Conservation (phyloP, 2,888 invertebrate genomes). For the Boloria selene region DNA sequence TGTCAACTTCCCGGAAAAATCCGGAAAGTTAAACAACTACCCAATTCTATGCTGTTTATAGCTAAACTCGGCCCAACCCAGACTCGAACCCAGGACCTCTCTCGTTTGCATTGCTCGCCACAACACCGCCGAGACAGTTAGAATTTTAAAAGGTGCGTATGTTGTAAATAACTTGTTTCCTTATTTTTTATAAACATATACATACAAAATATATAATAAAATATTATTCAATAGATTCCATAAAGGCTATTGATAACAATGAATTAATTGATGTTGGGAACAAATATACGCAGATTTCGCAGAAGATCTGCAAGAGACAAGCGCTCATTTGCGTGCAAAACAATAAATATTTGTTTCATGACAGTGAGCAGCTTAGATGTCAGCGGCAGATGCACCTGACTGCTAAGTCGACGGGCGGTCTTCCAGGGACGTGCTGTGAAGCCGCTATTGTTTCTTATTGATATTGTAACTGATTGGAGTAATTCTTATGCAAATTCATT, state of each 20-base stretch:
- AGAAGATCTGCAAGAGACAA: slow-evolving; percentile 32
- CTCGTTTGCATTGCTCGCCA: too few species aligned
- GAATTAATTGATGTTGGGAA: not conserved
- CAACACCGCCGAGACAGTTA: too few species aligned
- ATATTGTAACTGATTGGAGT: slow-evolving; percentile 28
- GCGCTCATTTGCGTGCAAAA: slow-evolving; percentile 42
- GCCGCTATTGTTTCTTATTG: slow-evolving; percentile 37
- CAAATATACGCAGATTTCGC: slow-evolving; percentile 9
- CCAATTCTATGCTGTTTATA: too few species aligned
- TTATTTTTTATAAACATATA: too few species aligned
- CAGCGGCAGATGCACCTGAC: slow-evolving; percentile 52
- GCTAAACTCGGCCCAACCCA: too few species aligned
- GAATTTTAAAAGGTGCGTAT: too few species aligned
- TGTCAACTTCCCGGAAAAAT: too few species aligned
- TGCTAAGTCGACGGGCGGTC: slow-evolving; percentile 39
- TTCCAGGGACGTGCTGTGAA: slow-evolving; percentile 35
- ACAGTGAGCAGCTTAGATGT: slow-evolving; percentile 61
- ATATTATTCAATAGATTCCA: not conserved
- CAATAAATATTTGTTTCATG: slow-evolving; percentile 50
- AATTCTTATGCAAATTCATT: slow-evolving; percentile 10
- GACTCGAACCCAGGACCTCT: too few species aligned
- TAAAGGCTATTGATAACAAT: not conserved
- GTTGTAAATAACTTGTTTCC: too few species aligned
- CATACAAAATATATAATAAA: too few species aligned
- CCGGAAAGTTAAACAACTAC: too few species aligned